Evolutionary conservation across 2,797 vertebrate species (phyloP), one percentile per base, ranked within the genome.

Genomic region (Nannoperca australis): DNA sequence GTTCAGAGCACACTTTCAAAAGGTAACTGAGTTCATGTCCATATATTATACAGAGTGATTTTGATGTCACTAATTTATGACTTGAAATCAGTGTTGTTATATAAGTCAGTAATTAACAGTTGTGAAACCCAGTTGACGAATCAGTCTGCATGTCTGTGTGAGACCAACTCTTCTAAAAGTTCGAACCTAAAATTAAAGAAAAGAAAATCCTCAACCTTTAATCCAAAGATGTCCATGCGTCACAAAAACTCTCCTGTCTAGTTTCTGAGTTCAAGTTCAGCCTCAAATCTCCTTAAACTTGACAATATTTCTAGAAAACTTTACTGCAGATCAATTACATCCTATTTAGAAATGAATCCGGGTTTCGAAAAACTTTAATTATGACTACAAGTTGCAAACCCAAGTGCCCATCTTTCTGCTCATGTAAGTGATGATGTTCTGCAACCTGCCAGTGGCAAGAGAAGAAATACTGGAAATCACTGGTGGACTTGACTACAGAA

Each of bases 311-410:
- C 18, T 30, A 32, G 12, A 59, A 79, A 73, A 61, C 54, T 65
- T 61, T 38, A 53, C 77, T 53, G 54, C 74, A 83, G 66, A 83
- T 86, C 56, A 87, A 83, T 78, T 76, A 68, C 34, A 58, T 49
- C 32, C 67, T 81, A 47, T 79, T 49, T 30, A 61, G 60, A 81
- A 54, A 79, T 85, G 78, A 88, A 87, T 77, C 55, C 83, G 69
- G 71, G 38, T 77, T 58, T 73, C 53, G 55, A 78, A 68, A 56
- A 70, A 63, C 67, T 69, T 72, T 60, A 74, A 65, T 82, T 76
- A 85, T 70, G 22, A 70, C 64, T 53, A 36, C 56, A 78, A 59
- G 63, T 49, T 72, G 45, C 71, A 73, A 64, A 70, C 56, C 34
- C 70, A 63, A 61, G 40, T 51, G 76, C 77, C 62, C 51, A 56